Evolutionary conservation across 2,797 vertebrate species (phyloP), one percentile per base, ranked within the genome.

Genomic region (Pseudochromis fuscus): DNA sequence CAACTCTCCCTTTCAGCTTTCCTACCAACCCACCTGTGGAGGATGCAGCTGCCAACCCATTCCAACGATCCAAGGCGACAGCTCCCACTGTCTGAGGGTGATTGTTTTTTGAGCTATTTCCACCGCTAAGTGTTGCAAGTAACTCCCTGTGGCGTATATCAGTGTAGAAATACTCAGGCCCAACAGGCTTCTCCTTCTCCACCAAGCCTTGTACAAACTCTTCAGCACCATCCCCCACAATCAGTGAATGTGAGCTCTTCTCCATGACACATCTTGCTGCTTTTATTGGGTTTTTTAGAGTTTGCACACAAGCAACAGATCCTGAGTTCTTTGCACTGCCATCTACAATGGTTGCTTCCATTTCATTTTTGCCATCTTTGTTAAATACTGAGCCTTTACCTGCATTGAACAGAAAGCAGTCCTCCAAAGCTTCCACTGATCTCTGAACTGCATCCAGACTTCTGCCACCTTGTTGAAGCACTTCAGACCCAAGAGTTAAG

Each of bases 31-130:
- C 94, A 24, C 94, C 94, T 3, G 94, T 95, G 27, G 94, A 95
- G 24, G 94, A 85, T 45, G 94, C 94, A 59, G 94, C 94, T 35
- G 94, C 94, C 40, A 95, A 77, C 31, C 62, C 85, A 11, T 79
- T 68, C 69, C 66, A 80, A 6, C 67, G 58, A 80, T 95, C 94
- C 69, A 95, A 78, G 6, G 94, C 94, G 42, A 94, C 91, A 38
- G 94, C 94, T 57, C 94, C 94, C 40, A 95, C 94, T 27, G 94
- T 95, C 75, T 95, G 94, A 72, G 94, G 94, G 52, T 95, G 94
- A 55, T 88, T 93, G 70, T 91, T 93, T 81, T 87, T 90, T 55
- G 87, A 81, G 23, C 24, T 42, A 7, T 87, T 85, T 57, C 65
- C 72, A 27, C 25, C 53, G 48, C 64, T 75, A 27, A 91, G 71